These are phyloP conservation scores for Tridacna gigas DNA, from an alignment of 2,888 invertebrate species.

Conservation along the genomic window DNA sequence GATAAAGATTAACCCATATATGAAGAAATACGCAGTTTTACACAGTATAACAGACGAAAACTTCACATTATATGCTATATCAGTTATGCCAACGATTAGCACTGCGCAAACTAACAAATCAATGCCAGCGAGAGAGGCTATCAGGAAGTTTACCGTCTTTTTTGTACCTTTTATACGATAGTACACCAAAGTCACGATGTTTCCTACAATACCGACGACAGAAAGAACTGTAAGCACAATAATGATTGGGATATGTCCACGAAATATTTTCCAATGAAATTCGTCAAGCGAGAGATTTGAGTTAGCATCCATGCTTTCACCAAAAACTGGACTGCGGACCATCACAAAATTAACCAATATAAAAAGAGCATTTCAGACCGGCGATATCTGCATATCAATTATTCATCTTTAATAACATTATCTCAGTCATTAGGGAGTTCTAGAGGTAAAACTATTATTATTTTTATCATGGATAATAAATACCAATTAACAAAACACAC, in stretches of 20 bases:
- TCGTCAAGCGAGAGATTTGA: background rate
- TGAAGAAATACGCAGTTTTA: slow-evolving; percentile 1
- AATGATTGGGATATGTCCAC: background rate
- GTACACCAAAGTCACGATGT: background rate
- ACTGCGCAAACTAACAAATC: background rate
- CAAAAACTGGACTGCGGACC: too few relatives aligned
- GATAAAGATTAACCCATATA: background rate
- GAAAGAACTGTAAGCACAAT: background rate
- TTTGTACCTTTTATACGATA: slow-evolving; percentile 8
- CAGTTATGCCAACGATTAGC: background rate
- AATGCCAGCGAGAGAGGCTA: background rate
- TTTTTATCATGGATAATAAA: too few relatives aligned
- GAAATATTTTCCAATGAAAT: slow-evolving; percentile 11
- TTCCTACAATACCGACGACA: background rate
- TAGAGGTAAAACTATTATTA: too few relatives aligned
- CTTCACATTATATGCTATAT: background rate
- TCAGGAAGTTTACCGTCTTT: slow-evolving; percentile 1
- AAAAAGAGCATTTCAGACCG: too few relatives aligned
- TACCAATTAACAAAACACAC: too few relatives aligned
- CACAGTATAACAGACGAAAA: background rate
- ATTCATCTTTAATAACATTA: too few relatives aligned
- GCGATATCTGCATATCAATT: too few relatives aligned
- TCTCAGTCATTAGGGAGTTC: too few relatives aligned
- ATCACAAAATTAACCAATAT: too few relatives aligned
- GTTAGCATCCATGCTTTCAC: background rate